Percentiles rank a stretch among this genome's conserved stretches.
Conservation (phyloP, 2,888 invertebrate species). For the Brenthis daphne region DNA sequence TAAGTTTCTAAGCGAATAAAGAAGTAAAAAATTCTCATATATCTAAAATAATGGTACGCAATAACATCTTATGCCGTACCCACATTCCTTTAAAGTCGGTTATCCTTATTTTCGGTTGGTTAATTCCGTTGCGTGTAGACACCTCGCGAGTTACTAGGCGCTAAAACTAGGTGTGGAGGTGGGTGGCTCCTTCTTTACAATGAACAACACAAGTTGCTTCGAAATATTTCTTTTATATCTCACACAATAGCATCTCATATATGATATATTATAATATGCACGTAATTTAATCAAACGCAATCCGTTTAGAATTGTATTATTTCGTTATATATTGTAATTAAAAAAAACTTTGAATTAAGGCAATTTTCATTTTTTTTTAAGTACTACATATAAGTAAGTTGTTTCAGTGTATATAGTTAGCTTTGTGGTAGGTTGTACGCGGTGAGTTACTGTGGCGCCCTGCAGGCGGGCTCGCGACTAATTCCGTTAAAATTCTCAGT, state of each 20-base stretch:
- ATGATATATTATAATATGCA: background rate
- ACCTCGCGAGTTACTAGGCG: slow-evolving; percentile 69
- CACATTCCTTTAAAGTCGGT: slow-evolving; percentile 26
- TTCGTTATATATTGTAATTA: background rate
- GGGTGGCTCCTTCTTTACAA: slow-evolving; percentile 57
- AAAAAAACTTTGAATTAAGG: background rate
- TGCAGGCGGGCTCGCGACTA: slow-evolving; percentile 75
- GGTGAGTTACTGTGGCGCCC: slow-evolving; percentile 79
- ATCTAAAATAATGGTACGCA: background rate
- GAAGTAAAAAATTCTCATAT: no score
- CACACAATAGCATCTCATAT: background rate
- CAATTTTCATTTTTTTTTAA: background rate
- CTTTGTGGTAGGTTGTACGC: slow-evolving; percentile 41
- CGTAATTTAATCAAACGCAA: no score
- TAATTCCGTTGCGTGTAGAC: slow-evolving; percentile 72
- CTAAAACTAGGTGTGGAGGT: slow-evolving; percentile 69
- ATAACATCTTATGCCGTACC: background rate
- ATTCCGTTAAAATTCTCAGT: slow-evolving; percentile 81
- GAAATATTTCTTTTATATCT: background rate
- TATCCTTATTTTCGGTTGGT: slow-evolving; percentile 54
- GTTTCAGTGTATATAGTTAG: slow-evolving; percentile 1
- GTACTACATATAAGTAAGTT: background rate
- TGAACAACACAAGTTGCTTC: slow-evolving; percentile 11
- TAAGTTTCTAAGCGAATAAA: no score
- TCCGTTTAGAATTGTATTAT: no score